phyloP scores from a whole-genome alignment of 2,888 invertebrate genomes.

The Bombylius major region DNA sequence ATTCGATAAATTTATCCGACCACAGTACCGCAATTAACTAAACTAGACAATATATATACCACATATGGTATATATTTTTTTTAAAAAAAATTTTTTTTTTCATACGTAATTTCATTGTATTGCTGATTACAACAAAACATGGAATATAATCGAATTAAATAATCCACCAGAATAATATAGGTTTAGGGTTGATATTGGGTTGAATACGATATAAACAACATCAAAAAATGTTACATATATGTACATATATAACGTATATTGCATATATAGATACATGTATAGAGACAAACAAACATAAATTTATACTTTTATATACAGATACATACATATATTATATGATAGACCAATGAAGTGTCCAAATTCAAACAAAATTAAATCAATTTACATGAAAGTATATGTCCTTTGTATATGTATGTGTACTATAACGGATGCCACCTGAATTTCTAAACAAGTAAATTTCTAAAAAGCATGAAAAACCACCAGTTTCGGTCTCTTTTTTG shows the following conservation, averaged over 20 bases:
- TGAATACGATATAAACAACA: no score
- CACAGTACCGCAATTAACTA: constrained; percentile 6
- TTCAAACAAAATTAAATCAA: constrained; percentile 10
- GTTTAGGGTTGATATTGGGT: not conserved
- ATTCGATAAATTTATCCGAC: constrained; percentile 3
- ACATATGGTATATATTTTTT: not conserved
- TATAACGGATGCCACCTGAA: constrained; percentile 1
- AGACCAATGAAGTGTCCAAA: not conserved
- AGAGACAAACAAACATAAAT: not conserved
- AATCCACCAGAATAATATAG: constrained; percentile 7
- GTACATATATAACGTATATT: not conserved
- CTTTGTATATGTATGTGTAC: not conserved
- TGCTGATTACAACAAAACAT: constrained; percentile 9
- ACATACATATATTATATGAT: not conserved
- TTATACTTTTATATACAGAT: not conserved
- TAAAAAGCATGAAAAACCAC: not conserved
- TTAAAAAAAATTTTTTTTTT: no score
- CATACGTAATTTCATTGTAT: not conserved
- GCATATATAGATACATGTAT: not conserved
- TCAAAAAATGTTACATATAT: no score
- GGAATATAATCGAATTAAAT: constrained; percentile 8
- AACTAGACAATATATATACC: not conserved
- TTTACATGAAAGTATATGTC: constrained; percentile 2
- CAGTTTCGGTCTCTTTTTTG: no score
- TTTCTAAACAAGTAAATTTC: constrained; percentile 5